phyloP scores from a whole-genome alignment of 2,113 vertebrate species.

The Corythornis cristatus region DNA sequence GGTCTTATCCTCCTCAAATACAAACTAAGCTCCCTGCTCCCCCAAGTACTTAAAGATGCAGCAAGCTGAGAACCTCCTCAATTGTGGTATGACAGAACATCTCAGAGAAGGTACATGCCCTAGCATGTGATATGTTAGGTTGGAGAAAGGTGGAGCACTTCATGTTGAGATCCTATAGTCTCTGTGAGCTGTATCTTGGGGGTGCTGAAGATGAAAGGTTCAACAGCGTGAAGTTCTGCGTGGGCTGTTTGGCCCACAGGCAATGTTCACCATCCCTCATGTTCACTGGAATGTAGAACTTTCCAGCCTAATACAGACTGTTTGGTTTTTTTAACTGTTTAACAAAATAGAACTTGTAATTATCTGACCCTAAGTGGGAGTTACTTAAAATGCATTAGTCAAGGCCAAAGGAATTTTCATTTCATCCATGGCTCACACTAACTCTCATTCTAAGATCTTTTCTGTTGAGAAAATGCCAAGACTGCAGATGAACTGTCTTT shows the following conservation, averaged over 20 bases:
- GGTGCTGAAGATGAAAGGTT: constrained; percentile 50
- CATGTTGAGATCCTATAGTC: not conserved
- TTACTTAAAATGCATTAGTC: constrained; percentile 52
- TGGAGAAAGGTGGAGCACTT: constrained; percentile 8
- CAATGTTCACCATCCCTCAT: constrained; percentile 31
- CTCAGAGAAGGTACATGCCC: not conserved
- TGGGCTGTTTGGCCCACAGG: constrained; percentile 67
- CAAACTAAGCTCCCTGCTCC: not conserved
- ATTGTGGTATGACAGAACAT: not conserved
- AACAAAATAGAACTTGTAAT: constrained; percentile 53
- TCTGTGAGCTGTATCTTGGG: not conserved
- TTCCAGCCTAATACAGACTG: constrained; percentile 12
- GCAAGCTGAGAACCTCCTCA: not conserved
- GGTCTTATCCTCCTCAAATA: not conserved
- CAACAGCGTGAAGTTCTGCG: constrained; percentile 48
- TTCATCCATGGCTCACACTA: constrained; percentile 3
- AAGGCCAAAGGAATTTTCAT: constrained; percentile 36
- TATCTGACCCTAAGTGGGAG: constrained; percentile 47
- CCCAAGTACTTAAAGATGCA: not conserved
- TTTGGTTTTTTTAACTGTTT: constrained; percentile 44
- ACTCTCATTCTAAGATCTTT: not conserved
- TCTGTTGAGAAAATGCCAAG: not conserved
- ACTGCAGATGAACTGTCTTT: not conserved
- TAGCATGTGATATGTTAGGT: not conserved
- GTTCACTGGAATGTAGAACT: constrained; percentile 50